Base-by-base conservation (phyloP, 1,140 invertebrate genomes). In the Nephila pilipes region DNA sequence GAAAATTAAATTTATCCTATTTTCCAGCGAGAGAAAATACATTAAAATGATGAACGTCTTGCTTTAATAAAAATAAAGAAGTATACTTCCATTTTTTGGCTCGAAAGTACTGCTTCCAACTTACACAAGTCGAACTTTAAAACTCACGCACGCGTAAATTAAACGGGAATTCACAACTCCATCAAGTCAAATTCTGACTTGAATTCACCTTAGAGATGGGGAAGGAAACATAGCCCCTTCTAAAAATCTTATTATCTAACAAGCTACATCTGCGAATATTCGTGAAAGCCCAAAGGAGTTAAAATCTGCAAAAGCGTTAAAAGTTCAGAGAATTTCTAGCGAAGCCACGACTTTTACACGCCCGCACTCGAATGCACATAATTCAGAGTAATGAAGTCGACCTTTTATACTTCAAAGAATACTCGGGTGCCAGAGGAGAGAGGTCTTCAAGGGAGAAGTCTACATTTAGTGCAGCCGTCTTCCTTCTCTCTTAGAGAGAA, bases 371-470 rank as follows among this genome's bases (percentile, higher is more conserved):
- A 81, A 81, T 81, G 79, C 32, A 85, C 83, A 85, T 85, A 85
- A 85, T 58, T 85, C 83, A 85, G 29, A 55, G 29, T 85, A 85
- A 85, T 85, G 83, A 85, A 85, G 83, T 60, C 83, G 83, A 85
- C 83, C 83, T 85, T 60, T 81, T 81, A 81, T 54, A 81, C 79
- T 81, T 81, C 79, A 81, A 81, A 81, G 38, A 25, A 38, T 54
- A 46, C n/a, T 36, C 36, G 20, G 25, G 79, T 38, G 14, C 32
- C 22, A 22, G 79, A 32, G 1, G 2, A 4, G 2, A 4, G 36
- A 5, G 79, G 79, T 69, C 65, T 69, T 69, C 65, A 32, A n/a
- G 65, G 65, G 22, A 16, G n/a, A 36, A 81, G 22, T 36, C 18
- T 36, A 54, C 79, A 20, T 81, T 46, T 46, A 46, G 46, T 46